Evolutionary conservation across 2,797 vertebrate species (phyloP).

Genomic region (Sternotherus odoratus): DNA sequence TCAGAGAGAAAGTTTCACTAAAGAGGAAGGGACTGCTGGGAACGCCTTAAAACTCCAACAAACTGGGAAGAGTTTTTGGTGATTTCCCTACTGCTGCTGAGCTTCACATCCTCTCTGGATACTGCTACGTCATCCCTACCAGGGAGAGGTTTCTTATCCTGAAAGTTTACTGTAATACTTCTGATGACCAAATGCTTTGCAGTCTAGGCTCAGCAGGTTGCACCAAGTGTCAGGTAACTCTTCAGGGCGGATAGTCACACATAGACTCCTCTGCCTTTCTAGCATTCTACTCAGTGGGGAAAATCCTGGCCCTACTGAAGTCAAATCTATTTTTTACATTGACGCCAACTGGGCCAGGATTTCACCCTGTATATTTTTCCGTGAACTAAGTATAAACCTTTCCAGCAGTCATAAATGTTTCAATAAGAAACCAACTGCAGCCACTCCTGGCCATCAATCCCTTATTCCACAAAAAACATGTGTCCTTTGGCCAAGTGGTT

Average conservation of each 20-base stretch:
- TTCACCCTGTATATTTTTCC: background rate
- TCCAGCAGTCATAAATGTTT: background rate
- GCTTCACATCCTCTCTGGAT: background rate
- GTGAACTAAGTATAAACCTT: background rate
- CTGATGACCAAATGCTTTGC: background rate
- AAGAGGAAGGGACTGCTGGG: background rate
- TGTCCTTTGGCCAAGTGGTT: background rate
- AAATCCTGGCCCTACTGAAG: background rate
- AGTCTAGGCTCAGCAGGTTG: background rate
- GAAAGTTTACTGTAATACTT: background rate
- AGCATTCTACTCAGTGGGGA: rapidly evolving
- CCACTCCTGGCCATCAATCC: background rate
- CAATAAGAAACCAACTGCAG: background rate
- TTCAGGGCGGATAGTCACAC: background rate
- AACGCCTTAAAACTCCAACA: background rate
- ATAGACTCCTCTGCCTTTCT: background rate
- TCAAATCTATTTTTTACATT: background rate
- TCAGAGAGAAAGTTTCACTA: rapidly evolving
- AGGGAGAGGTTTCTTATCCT: constrained; percentile 1
- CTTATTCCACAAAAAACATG: background rate
- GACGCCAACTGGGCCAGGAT: background rate
- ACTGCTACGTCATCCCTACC: background rate
- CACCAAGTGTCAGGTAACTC: background rate
- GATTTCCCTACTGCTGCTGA: background rate
- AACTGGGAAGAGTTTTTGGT: background rate